phyloP scores from a whole-genome alignment of 2,113 vertebrate genomes.

The Bubalus kerabau region DNA sequence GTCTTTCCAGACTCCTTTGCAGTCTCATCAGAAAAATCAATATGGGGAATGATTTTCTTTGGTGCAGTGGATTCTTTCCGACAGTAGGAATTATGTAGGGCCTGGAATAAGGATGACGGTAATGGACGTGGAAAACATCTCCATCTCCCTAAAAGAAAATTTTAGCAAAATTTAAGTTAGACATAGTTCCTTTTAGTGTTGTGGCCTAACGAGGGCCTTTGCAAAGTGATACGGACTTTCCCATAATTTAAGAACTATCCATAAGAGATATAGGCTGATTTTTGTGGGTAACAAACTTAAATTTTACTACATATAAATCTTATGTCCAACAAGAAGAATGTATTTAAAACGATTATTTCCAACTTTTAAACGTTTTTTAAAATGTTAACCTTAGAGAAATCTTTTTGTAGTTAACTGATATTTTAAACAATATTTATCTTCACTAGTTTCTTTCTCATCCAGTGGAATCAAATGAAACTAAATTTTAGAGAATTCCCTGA shows the following conservation, averaged over 20 bases:
- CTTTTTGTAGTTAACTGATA: neutral
- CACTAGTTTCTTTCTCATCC: neutral
- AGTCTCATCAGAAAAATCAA: neutral
- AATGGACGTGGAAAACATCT: conserved; percentile 22
- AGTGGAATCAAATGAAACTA: neutral
- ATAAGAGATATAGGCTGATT: neutral
- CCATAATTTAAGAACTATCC: neutral
- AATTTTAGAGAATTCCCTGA: neutral
- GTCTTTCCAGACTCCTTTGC: conserved; percentile 25
- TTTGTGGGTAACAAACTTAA: neutral
- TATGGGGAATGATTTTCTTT: conserved; percentile 54
- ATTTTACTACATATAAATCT: neutral
- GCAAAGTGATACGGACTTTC: neutral
- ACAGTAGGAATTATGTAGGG: conserved; percentile 78
- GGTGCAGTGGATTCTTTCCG: conserved; percentile 73
- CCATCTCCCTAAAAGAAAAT: conserved; percentile 60
- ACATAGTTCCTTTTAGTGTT: neutral
- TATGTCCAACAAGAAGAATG: neutral
- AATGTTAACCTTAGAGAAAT: neutral
- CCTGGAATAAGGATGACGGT: neutral
- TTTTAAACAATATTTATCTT: neutral
- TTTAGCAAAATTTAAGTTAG: neutral
- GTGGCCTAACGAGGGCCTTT: neutral
- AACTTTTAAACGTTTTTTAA: neutral
- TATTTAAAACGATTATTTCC: neutral